Percentiles rank a stretch among this genome's conserved stretches.
Evolutionary conservation across 2,888 invertebrate species (phyloP).

Genomic region (Meteorus colon): DNA sequence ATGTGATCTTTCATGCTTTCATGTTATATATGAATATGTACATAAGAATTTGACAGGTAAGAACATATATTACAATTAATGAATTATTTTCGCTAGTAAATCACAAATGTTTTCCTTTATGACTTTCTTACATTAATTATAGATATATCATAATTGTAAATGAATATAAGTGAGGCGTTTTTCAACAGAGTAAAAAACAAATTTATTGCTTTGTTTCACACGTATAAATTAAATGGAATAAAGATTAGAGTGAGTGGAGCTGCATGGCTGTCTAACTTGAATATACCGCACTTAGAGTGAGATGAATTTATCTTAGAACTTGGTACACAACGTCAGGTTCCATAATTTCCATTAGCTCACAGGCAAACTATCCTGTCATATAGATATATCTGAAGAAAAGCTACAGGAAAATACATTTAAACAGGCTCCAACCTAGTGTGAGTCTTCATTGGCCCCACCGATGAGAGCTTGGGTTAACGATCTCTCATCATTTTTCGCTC

Average conservation of each 20-base stretch:
- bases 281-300: neutral
- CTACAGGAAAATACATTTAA: slow-evolving; percentile 17
- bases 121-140: neutral
- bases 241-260: neutral
- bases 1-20: slow-evolving; percentile 17
- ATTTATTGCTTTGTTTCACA: slow-evolving; percentile 12
- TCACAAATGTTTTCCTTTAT: neutral
- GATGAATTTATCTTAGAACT: neutral
- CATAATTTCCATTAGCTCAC: slow-evolving; percentile 23
- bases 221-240: slow-evolving; percentile 5
- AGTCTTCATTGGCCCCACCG: slow-evolving; percentile 32
- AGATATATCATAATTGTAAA: neutral
- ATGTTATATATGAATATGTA: slow-evolving; percentile 9
- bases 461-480: slow-evolving; percentile 50
- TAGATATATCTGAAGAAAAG: slow-evolving; percentile 8
- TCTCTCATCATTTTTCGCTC: slow-evolving; percentile 50
- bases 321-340: neutral
- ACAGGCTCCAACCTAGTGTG: neutral
- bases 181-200: neutral
- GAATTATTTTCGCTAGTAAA: neutral
- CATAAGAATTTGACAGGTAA: neutral
- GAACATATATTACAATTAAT: neutral
- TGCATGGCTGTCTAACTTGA: neutral
- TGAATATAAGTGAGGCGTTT: neutral
- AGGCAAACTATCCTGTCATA: neutral